Evolutionary conservation across 2,888 invertebrate genomes (phyloP), one percentile per base, ranked within the genome.

Genomic region (Iselma pallidipennis): DNA sequence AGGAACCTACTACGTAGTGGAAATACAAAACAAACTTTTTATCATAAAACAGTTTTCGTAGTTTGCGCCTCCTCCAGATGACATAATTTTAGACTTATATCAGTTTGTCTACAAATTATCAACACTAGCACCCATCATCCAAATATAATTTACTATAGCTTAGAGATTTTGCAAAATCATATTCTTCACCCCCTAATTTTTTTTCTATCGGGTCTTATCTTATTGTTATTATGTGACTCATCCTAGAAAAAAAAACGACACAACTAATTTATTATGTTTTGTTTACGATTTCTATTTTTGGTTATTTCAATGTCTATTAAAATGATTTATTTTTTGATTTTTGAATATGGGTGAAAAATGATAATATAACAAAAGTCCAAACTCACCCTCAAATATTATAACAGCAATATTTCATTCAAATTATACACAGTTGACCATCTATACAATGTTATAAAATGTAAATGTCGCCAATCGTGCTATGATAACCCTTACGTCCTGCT

Each of bases 381-480:
- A 50, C 65, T 69, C 73, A 67, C 72, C 73, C 74, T 63, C 67
- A 71, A 71, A 73, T 55, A 49, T 42, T 21, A 52, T 57, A 65
- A 59, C 60, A 59, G 69, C 69, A 57, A 72, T 76, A 74, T 73
- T 72, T 77, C 76, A 78, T 78, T 74, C 73, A 75, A 78, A 79
- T 78, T 77, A 75, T 76, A 68, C 66, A 66, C 74, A 77, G 78
- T 76, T 78, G 79, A 77, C 78, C 78, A 75, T 76, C 75, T 73
- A 48, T 66, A 75, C 74, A 78, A 77, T 77, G 78, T 76, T 74
- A 76, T 76, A 77, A 78, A 78, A 79, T 78, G 78, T 78, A 78
- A 79, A 79, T 79, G 76, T 64, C 71, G 65, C 72, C 76, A 73
- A 76, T 72, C 72, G 68, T 69, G 67, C 67, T 67, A 65, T 70